A percentile compares a stretch with the other conserved stretches of the same genome.
Conservation (phyloP, 2,797 vertebrate species). For the Sebastes oblongus region DNA sequence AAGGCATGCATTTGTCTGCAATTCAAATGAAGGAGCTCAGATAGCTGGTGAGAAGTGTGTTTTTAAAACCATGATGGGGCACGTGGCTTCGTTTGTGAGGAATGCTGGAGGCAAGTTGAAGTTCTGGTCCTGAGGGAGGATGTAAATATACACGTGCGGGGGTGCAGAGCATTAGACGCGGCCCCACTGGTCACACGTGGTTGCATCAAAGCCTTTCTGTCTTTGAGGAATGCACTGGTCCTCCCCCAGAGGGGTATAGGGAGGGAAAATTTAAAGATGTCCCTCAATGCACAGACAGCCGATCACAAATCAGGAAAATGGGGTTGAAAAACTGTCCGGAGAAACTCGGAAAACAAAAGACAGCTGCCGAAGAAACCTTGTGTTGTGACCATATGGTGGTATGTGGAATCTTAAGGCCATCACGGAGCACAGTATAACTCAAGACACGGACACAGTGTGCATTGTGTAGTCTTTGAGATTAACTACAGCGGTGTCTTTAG, state of each 20-base stretch:
- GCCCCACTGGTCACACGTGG: slow-evolving; percentile 26
- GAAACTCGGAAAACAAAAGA: background rate
- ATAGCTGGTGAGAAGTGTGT: background rate
- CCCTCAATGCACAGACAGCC: background rate
- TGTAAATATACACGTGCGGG: slow-evolving; percentile 43
- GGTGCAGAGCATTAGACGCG: background rate
- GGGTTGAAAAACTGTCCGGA: background rate
- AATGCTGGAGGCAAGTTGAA: slow-evolving; percentile 20
- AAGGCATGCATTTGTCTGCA: slow-evolving; percentile 47
- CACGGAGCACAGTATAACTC: background rate
- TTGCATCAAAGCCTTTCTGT: slow-evolving; percentile 38
- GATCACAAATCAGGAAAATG: slow-evolving; percentile 29
- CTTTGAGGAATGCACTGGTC: slow-evolving; percentile 45
- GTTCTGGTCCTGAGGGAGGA: slow-evolving; percentile 21
- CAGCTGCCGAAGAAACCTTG: background rate
- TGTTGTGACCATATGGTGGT: background rate
- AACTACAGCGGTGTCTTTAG: background rate
- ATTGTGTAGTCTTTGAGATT: background rate
- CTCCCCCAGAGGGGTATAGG: background rate
- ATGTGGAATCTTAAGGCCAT: background rate
- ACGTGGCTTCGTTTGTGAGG: slow-evolving; percentile 5
- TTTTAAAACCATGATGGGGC: background rate
- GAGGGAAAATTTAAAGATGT: slow-evolving; percentile 10
- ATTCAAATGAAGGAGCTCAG: background rate
- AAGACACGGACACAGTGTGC: slow-evolving; percentile 28